Evolutionary conservation across 2,888 invertebrate species (phyloP).

Genomic region (Tanypteryx hageni): DNA sequence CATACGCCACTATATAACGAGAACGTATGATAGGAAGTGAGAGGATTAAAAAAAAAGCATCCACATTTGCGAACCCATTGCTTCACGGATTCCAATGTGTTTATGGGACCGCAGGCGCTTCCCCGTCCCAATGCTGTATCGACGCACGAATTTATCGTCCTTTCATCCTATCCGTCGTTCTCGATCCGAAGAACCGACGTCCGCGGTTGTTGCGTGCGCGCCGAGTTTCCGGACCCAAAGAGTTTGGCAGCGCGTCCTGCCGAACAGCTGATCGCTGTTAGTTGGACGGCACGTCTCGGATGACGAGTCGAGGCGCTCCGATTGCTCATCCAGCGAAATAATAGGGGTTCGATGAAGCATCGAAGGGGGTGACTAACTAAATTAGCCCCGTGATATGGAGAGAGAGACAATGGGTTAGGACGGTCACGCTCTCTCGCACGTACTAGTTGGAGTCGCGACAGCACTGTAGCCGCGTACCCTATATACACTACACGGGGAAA

Average conservation of each 20-base stretch:
- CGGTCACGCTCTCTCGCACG: conserved; percentile 49
- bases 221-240: background rate
- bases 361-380: conserved; percentile 52
- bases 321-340: conserved; percentile 44
- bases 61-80: no score
- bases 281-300: background rate
- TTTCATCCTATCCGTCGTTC: background rate
- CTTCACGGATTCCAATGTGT: no score
- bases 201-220: background rate
- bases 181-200: background rate
- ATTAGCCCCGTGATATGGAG: background rate
- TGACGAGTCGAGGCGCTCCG: background rate
- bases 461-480: background rate
- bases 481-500: background rate
- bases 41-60: no score
- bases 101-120: no score
- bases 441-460: conserved; percentile 46
- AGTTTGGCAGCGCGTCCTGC: background rate
- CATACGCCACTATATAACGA: no score
- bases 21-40: no score
- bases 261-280: background rate
- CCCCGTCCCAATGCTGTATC: no score
- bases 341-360: conserved; percentile 37
- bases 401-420: conserved; percentile 24
- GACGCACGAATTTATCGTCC: background rate